Evolutionary conservation across 2,113 vertebrate species (phyloP).

Genomic region (Manacus vitellinus): DNA sequence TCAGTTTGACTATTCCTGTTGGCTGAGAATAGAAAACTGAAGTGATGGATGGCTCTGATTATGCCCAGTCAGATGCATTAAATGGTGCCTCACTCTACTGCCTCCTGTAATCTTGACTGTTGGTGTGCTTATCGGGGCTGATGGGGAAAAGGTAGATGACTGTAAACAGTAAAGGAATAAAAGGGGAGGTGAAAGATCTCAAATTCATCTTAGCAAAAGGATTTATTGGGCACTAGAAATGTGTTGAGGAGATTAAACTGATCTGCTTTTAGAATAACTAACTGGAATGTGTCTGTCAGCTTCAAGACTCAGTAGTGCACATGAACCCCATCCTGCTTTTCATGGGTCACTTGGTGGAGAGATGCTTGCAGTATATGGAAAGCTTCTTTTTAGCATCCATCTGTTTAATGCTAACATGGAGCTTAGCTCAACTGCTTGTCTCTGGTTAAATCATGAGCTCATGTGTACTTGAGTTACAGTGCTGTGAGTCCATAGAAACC

Average conservation of each 20-base stretch:
- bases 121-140: not conserved
- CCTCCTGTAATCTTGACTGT: not conserved
- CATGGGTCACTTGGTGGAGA: constrained; percentile 12
- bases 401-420: not conserved
- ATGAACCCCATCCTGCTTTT: not conserved
- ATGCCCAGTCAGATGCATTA: constrained; percentile 54
- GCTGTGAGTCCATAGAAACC: not conserved
- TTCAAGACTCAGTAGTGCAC: not conserved
- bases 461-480: not conserved
- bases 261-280: not conserved
- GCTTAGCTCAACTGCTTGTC: not conserved
- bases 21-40: constrained; percentile 1
- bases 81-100: constrained; percentile 40
- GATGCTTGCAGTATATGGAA: not conserved
- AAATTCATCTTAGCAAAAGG: not conserved
- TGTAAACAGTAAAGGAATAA: constrained; percentile 33
- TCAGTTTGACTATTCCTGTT: not conserved
- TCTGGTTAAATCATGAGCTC: not conserved
- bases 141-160: not conserved
- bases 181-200: not conserved
- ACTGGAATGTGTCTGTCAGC: not conserved
- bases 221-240: not conserved
- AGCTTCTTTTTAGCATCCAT: constrained; percentile 17
- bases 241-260: not conserved
- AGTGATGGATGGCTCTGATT: constrained; percentile 60